Evolutionary conservation across 1,140 invertebrate genomes (phyloP).

Genomic region (Eupristina koningsbergeri): DNA sequence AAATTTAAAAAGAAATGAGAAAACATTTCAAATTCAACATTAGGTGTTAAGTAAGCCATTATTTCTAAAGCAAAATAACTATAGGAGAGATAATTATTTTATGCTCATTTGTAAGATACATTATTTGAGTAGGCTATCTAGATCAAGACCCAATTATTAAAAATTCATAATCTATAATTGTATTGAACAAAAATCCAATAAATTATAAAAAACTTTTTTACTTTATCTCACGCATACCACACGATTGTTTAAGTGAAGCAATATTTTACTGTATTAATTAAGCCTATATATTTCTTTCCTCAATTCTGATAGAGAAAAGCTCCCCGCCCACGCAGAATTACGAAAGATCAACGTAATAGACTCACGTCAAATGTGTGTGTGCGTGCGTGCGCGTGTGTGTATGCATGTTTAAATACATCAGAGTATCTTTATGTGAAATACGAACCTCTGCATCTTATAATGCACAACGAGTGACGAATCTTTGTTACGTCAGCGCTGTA

Average conservation of each 20-base stretch:
- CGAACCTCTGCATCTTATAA: conserved; percentile 15
- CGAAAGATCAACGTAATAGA: conserved; percentile 16
- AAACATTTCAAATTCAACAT: too few species aligned
- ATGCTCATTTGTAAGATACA: too few species aligned
- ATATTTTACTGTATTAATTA: background rate
- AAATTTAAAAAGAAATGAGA: too few species aligned
- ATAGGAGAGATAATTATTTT: too few species aligned
- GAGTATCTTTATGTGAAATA: background rate
- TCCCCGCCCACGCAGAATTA: background rate
- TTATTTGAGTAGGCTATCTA: too few species aligned
- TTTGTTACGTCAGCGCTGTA: background rate
- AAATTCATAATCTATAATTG: background rate
- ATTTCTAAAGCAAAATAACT: too few species aligned
- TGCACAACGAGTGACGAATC: conserved; percentile 26
- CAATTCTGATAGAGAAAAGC: conserved; percentile 6
- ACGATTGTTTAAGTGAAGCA: background rate
- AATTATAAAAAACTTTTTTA: background rate
- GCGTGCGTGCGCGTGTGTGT: background rate
- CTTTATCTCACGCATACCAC: too few species aligned
- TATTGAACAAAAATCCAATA: background rate
- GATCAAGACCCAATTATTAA: background rate
- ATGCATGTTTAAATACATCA: too few species aligned
- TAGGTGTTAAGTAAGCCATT: too few species aligned
- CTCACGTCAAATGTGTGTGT: background rate
- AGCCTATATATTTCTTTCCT: background rate